phyloP scores from a whole-genome alignment of 2,113 vertebrate genomes.

The Pan paniscus region DNA sequence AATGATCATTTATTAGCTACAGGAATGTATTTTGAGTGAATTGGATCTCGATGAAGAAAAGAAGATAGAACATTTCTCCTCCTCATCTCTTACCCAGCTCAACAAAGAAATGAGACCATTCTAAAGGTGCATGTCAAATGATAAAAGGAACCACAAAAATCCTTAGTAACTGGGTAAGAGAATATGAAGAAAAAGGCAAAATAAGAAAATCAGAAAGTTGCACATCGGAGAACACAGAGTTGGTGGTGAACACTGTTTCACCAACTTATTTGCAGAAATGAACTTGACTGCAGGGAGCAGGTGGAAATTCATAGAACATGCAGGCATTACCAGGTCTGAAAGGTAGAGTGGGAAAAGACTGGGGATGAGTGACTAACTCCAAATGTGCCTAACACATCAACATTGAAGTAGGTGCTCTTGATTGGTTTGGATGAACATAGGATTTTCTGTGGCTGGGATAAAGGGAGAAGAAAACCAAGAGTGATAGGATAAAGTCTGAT shows the following conservation, averaged over 20 bases:
- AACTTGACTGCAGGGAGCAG: no score
- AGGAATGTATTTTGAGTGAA: not conserved
- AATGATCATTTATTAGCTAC: not conserved
- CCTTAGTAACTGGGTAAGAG: not conserved
- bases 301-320: no score
- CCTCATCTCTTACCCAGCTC: not conserved
- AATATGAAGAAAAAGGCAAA: not conserved
- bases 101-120: not conserved
- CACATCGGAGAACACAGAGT: not conserved
- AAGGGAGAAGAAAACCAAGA: not conserved
- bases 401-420: not conserved
- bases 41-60: not conserved
- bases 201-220: not conserved
- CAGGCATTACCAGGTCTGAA: fast-evolving
- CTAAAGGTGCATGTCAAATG: not conserved
- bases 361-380: no score
- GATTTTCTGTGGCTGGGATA: not conserved
- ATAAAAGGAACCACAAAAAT: not conserved
- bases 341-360: not conserved
- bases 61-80: not conserved
- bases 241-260: no score
- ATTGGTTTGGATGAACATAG: not conserved
- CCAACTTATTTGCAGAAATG: fast-evolving
- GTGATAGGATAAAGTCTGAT: not conserved
- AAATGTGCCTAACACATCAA: fast-evolving